phyloP scores from a whole-genome alignment of 2,797 vertebrate genomes.

The Girardinus metallicus region DNA sequence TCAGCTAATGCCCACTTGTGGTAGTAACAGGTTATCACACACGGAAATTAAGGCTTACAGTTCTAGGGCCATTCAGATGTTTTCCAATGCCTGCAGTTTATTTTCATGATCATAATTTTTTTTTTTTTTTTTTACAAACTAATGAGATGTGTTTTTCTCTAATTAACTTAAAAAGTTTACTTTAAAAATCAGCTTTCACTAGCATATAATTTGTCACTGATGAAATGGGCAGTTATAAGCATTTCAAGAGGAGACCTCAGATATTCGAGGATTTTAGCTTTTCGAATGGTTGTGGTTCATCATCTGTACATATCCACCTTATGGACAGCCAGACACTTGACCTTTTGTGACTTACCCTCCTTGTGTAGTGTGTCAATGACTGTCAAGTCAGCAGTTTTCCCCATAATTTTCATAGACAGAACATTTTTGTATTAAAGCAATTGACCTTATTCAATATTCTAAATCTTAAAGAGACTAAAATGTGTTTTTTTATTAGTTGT shows the following conservation, averaged over 20 bases:
- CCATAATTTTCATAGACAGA: background rate
- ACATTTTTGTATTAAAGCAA: background rate
- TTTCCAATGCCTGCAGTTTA: background rate
- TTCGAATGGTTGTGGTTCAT: background rate
- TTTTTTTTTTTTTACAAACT: background rate
- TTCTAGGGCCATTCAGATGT: background rate
- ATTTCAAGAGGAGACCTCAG: background rate
- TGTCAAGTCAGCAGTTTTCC: background rate
- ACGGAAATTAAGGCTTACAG: no score
- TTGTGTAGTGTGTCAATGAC: background rate
- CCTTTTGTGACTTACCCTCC: background rate
- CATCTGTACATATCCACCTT: background rate
- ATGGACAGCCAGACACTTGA: background rate
- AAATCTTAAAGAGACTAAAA: background rate
- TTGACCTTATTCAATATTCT: background rate
- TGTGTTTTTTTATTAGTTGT: background rate
- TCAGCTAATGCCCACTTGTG: conserved; percentile 40
- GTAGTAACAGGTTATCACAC: background rate
- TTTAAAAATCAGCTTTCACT: background rate
- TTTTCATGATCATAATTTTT: background rate
- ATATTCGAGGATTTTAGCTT: background rate
- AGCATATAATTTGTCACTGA: background rate
- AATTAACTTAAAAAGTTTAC: background rate
- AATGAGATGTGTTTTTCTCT: background rate
- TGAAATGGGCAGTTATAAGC: background rate